These are phyloP conservation scores for Xenopus laevis DNA, from an alignment of 2,113 vertebrate genomes.

Conservation along the genomic window DNA sequence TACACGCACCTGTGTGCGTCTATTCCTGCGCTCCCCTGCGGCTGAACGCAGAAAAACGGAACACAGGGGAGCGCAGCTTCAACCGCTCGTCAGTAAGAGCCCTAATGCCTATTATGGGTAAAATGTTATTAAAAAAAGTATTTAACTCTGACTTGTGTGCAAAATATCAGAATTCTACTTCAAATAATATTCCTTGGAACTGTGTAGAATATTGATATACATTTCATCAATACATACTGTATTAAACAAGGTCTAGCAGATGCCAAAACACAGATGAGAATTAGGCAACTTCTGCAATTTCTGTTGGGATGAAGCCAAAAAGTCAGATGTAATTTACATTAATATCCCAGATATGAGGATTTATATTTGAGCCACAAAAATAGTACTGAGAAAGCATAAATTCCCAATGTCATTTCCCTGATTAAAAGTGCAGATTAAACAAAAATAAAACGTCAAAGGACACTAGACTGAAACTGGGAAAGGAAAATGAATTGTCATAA, in stretches of 20 bases:
- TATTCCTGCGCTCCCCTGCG: too few relatives aligned
- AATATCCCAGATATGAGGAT: slow-evolving; percentile 48
- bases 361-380: slow-evolving; percentile 52
- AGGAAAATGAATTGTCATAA: background rate
- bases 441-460: slow-evolving; percentile 25
- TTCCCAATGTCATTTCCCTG: slow-evolving; percentile 36
- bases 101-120: too few relatives aligned
- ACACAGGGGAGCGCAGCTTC: too few relatives aligned
- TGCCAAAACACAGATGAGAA: slow-evolving; percentile 52
- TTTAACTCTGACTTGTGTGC: too few relatives aligned
- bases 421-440: slow-evolving; percentile 45
- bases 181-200: too few relatives aligned
- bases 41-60: too few relatives aligned
- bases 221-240: background rate
- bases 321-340: slow-evolving; percentile 51
- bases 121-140: too few relatives aligned
- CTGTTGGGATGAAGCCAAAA: slow-evolving; percentile 53
- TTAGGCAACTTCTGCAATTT: slow-evolving; percentile 57
- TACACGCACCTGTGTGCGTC: too few relatives aligned
- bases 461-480: slow-evolving; percentile 26
- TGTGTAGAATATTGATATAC: background rate
- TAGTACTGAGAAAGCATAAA: slow-evolving; percentile 31
- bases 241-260: slow-evolving; percentile 1
- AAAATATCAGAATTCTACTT: too few relatives aligned
- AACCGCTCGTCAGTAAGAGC: too few relatives aligned